A percentile compares a stretch with the other conserved stretches of the same genome.
Conservation (phyloP, 2,888 invertebrate species). For the Trachelus troglodyta region DNA sequence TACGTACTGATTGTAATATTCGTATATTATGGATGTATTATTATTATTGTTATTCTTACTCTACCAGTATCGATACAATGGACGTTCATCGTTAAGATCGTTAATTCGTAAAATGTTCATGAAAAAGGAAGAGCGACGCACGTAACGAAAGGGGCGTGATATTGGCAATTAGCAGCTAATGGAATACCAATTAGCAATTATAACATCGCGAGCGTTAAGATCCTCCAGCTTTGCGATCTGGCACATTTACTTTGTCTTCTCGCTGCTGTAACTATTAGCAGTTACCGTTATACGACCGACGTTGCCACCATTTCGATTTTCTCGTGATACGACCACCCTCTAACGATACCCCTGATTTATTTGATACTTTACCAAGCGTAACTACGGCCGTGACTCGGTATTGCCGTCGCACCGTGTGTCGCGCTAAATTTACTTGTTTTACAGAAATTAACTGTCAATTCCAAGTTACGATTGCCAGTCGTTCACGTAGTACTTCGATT, state of each 20-base stretch:
- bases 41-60: neutral
- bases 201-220: neutral
- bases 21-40: neutral
- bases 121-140: neutral
- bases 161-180: conserved; percentile 2
- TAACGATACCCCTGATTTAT: conserved; percentile 30
- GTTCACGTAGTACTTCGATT: neutral
- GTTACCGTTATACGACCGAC: neutral
- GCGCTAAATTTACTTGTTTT: neutral
- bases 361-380: conserved; percentile 30
- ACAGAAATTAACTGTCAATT: neutral
- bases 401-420: neutral
- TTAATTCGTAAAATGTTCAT: neutral
- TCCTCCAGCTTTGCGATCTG: neutral
- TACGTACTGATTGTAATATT: neutral
- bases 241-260: neutral
- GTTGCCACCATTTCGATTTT: conserved; percentile 3
- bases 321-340: conserved; percentile 3
- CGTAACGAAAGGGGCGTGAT: neutral
- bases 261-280: neutral
- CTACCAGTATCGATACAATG: neutral
- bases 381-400: neutral
- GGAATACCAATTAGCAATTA: neutral
- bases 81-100: neutral
- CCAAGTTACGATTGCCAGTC: neutral